Conservation (phyloP, 2,113 vertebrate genomes). For the Malurus elegans region DNA sequence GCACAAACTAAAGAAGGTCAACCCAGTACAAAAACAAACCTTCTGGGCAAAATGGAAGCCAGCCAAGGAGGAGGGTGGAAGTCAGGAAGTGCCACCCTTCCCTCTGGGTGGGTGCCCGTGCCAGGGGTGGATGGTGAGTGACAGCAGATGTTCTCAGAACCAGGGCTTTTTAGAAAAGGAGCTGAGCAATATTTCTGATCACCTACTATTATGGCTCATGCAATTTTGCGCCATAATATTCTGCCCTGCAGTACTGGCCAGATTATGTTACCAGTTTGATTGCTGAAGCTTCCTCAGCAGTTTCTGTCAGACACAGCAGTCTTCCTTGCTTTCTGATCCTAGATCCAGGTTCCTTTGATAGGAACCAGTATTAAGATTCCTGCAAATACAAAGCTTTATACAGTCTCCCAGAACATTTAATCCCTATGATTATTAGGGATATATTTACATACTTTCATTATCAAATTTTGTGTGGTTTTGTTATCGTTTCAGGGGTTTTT, state of each 20-base stretch:
- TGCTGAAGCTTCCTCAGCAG: not conserved
- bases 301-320: not conserved
- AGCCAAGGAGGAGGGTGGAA: not conserved
- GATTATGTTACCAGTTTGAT: not conserved
- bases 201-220: not conserved
- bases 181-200: not conserved
- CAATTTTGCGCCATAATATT: not conserved
- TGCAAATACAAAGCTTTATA: constrained; percentile 8
- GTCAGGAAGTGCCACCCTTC: not conserved
- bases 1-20: not conserved
- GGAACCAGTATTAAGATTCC: not conserved
- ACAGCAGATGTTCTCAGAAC: not conserved
- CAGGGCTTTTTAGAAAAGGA: not conserved
- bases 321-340: not conserved
- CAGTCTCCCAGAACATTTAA: not conserved
- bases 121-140: accelerated
- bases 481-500: accelerated
- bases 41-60: not conserved
- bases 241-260: not conserved
- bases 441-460: not conserved
- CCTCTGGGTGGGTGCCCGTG: accelerated
- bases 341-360: not conserved
- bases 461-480: not conserved
- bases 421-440: not conserved
- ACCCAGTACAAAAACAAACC: not conserved